These are phyloP conservation scores for Eleutherodactylus coqui DNA, from an alignment of 2,797 vertebrate species.

Conservation along the genomic window DNA sequence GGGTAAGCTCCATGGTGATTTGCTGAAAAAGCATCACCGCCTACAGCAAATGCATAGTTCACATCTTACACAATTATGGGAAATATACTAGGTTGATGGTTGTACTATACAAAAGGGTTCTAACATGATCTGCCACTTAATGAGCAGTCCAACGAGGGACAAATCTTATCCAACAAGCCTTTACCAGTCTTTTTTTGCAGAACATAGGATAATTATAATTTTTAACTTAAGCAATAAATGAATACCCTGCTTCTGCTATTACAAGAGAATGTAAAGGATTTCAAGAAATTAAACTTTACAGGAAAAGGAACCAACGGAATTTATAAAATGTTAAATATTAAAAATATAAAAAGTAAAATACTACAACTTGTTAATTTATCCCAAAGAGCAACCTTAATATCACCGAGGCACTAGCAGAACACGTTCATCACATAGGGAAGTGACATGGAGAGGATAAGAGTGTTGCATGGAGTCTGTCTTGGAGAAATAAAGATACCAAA, in stretches of 20 bases:
- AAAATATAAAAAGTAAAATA: neutral
- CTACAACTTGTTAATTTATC: neutral
- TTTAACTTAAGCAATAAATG: neutral
- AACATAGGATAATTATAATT: neutral
- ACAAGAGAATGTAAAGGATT: neutral
- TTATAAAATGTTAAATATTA: too few relatives aligned
- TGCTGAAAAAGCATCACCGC: conserved; percentile 34
- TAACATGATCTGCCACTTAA: conserved; percentile 28
- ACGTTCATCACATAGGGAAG: neutral
- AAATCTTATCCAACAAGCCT: neutral
- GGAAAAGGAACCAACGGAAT: neutral
- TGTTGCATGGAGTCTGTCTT: neutral
- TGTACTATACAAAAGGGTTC: neutral
- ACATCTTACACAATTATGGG: conserved; percentile 28
- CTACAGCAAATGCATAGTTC: conserved; percentile 27
- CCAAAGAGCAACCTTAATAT: neutral
- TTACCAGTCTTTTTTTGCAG: neutral
- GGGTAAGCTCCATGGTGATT: conserved; percentile 18
- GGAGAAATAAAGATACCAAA: neutral
- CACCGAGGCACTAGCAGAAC: neutral
- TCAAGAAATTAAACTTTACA: too few relatives aligned
- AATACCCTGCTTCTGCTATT: neutral
- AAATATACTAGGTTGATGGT: conserved; percentile 7
- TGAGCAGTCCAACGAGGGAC: neutral
- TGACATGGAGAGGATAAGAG: neutral